Base-by-base conservation (phyloP, 2,888 invertebrate species). In the Drosophila differens region DNA sequence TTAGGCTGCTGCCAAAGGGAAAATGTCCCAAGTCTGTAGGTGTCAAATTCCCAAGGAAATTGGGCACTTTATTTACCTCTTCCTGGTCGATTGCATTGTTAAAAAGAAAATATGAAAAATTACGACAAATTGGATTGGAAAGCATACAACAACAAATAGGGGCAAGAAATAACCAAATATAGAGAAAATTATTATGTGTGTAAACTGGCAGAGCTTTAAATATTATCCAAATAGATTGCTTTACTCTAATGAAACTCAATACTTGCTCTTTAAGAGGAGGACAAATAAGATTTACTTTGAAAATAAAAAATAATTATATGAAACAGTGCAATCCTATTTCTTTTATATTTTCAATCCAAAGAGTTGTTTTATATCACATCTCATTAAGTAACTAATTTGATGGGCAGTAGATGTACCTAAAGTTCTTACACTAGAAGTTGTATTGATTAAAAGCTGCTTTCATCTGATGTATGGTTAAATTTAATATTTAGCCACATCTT, bases 61-160 rank as follows among this genome's bases (percentile, higher is more conserved):
- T 90, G 85, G 79, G 90, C 85, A 81, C 90, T 86, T 88, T 70
- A 90, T 86, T 90, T 88, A 85, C 75, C 79, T 81, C 68, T 57
- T 58, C 44, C 44, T 63, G 70, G 69, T 67, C 64, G 35, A 65
- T 60, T 61, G 69, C 64, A 70, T 55, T 78, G 79, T 84, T 35
- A 35, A 63, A 52, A 35, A 58, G 41, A 76, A 83, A 82, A 80
- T 80, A 89, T 82, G 88, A 89, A 83, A 85, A 85, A 85, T 89
- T 74, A 70, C 74, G 66, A 72, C 62, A 87, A 69, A 80, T 82
- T 74, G 63, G 51, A 60, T 65, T 35, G 47, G 53, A 39, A 57
- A 22, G 22, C 69, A 64, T 69, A 9, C 47, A 4, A 16, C 22
- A 47, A 47, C 44, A 78, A 61, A 67, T 54, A 44, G 59, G 61